A percentile compares a stretch with the other conserved stretches of the same genome.
These are phyloP conservation scores for Bellardia pandia DNA, from an alignment of 2,888 invertebrate species.

Conservation along the genomic window DNA sequence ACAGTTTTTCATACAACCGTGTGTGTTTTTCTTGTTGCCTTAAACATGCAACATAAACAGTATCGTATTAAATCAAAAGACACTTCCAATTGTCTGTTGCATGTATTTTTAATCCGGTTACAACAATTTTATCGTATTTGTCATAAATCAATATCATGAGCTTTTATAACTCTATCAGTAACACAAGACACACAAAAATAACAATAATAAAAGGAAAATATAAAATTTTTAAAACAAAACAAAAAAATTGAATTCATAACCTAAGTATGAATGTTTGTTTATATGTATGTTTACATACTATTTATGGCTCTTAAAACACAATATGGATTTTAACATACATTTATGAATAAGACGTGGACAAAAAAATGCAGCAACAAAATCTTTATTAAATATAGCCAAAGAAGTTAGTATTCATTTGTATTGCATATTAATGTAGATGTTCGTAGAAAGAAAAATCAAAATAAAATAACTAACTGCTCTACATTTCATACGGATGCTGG, in stretches of 20 bases:
- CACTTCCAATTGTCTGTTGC: constrained; percentile 22
- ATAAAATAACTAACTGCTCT: not conserved
- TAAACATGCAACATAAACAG: not conserved
- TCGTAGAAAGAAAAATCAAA: not conserved
- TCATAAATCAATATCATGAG: constrained; percentile 69
- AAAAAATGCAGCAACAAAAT: not conserved
- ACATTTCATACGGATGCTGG: constrained; percentile 39
- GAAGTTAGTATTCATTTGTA: not conserved
- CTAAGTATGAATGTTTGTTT: no score
- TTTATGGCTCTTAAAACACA: constrained; percentile 19
- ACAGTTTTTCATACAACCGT: constrained; percentile 22
- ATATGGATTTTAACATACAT: constrained; percentile 5
- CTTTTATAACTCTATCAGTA: constrained; percentile 69
- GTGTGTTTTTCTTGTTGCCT: not conserved
- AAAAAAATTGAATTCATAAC: constrained; percentile 15
- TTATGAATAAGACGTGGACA: constrained; percentile 7
- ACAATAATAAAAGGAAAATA: constrained; percentile 7
- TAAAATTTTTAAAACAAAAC: constrained; percentile 1
- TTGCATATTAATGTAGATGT: constrained; percentile 27
- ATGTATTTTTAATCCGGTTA: constrained; percentile 56
- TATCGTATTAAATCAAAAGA: constrained; percentile 23
- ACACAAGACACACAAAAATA: constrained; percentile 12
- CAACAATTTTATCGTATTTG: constrained; percentile 65
- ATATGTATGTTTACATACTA: not conserved
- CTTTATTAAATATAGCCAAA: not conserved